Evolutionary conservation across 2,113 vertebrate species (phyloP), one percentile per base, ranked within the genome.

Genomic region (Lamprotornis superbus): DNA sequence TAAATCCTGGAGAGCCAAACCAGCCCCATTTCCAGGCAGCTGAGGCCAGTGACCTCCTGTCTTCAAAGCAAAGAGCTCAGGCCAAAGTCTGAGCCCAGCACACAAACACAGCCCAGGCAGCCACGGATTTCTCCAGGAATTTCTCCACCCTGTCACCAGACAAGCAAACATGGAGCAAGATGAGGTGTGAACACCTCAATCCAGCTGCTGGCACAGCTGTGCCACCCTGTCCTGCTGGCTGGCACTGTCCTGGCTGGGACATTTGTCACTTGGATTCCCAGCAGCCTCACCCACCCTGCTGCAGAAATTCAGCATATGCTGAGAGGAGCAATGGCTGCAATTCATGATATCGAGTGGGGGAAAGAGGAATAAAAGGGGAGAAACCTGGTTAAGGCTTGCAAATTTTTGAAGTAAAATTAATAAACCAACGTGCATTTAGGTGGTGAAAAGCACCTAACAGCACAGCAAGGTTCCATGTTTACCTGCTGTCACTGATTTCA

Each of bases 381-480:
- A 30, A 79, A 70, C 20, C 55, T 70, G 86, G 39, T 61, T 52
- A 68, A 57, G 47, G 39, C 33, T 87, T 74, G 68, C 55, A 86
- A 86, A 85, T 88, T 90, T 93, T 73, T 84, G 67, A 50, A 19
- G 33, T n/a, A 7, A 74, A 92, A 93, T 94, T 95, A 97, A 93
- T 71, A 86, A 7, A 73, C 28, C 86, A 64, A 46, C 25, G 11
- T 85, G 77, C 83, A 64, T 88, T 93, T 90, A 92, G 68, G 88
- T 5, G n/a, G 70, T 91, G 92, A 90, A 87, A 89, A 95, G 81
- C 70, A 59, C 76, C 88, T 81, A 94, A 91, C 84, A 79, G 93
- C 83, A 95, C 93, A 94, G 83, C 71, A 68, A 79, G 95, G 94
- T 65, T 83, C 94, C 79, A 3, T 95, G 93, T 97, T 98, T 97